Conservation (phyloP, 2,888 invertebrate genomes). For the Notodonta dromedarius region DNA sequence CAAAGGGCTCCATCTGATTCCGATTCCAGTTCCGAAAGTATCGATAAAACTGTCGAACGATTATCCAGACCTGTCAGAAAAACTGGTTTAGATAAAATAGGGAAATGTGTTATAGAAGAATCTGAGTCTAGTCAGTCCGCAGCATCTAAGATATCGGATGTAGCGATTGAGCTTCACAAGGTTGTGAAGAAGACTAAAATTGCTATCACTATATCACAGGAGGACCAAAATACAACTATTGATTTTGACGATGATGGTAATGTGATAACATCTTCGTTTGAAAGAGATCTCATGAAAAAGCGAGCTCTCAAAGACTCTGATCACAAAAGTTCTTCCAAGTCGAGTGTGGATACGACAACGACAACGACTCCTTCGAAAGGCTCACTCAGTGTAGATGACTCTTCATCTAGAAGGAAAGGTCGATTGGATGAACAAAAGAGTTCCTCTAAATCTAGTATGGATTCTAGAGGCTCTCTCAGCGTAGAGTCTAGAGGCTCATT, state of each 20-base stretch:
- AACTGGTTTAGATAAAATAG: slow-evolving; percentile 70
- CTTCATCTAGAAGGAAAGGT: slow-evolving; percentile 73
- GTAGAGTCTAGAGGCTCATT: slow-evolving; percentile 89
- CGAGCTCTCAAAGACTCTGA: slow-evolving; percentile 74
- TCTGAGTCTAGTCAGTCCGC: slow-evolving; percentile 86
- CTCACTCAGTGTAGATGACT: slow-evolving; percentile 80
- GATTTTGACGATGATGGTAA: slow-evolving; percentile 81
- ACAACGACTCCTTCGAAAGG: slow-evolving; percentile 80
- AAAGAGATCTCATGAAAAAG: slow-evolving; percentile 73
- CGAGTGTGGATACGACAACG: slow-evolving; percentile 82
- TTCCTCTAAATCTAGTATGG: slow-evolving; percentile 86
- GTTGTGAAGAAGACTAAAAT: slow-evolving; percentile 80
- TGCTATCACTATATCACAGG: slow-evolving; percentile 81
- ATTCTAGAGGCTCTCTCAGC: slow-evolving; percentile 86
- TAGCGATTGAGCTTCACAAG: slow-evolving; percentile 76
- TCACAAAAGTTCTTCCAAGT: slow-evolving; percentile 84
- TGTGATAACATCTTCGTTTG: slow-evolving; percentile 75
- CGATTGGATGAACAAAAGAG: slow-evolving; percentile 81
- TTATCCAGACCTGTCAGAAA: slow-evolving; percentile 78
- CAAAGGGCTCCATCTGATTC: slow-evolving; percentile 84
- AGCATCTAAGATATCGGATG: slow-evolving; percentile 77
- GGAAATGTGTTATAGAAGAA: slow-evolving; percentile 79
- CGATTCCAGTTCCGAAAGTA: slow-evolving; percentile 84
- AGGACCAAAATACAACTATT: slow-evolving; percentile 81
- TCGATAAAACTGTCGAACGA: slow-evolving; percentile 79